Evolutionary conservation across 37 sponge, comb jelly and placozoan genomes (phyloP), one percentile per base, ranked within the genome.

Genomic region (Beroe forskalii): DNA sequence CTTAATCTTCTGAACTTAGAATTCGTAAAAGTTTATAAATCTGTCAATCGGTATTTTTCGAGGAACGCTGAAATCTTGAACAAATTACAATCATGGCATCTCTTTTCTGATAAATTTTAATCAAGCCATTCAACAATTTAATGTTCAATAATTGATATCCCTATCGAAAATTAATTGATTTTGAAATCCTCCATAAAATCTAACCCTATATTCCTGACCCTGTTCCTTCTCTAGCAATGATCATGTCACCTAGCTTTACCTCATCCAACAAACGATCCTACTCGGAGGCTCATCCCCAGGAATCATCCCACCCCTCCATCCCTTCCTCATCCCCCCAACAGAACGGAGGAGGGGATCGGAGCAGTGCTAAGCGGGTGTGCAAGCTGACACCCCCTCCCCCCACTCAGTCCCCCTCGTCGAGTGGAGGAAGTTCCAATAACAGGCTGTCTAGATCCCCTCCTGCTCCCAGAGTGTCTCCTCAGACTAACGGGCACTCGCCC

Each of bases 361-460:
- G 72, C 6, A 69, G 72, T 69, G 17, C 72, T 69, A 69, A 69
- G 32, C 1, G 72, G 32, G 72, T 69, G 33, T 69, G 72, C 72
- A 69, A 37, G 14, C 32, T 69, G 38, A 32, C 36, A 32, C 72
- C 72, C 32, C 72, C 72, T 0, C 19, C 36, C 6, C 6, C 55
- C 12, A 48, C 55, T 12, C 12, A 48, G 55, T 48, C 55, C 6
- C 55, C n/a, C n/a, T n/a, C n/a, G n/a, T n/a, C n/a, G n/a, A n/a
- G n/a, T n/a, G n/a, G n/a, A n/a, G n/a, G n/a, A n/a, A n/a, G n/a
- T n/a, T n/a, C n/a, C n/a, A n/a, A n/a, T n/a, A n/a, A n/a, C n/a
- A n/a, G 55, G 55, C 55, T 48, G 12, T 48, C 55, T 12, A 48
- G 55, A 48, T 48, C 55, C 12, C 55, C 55, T 6, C 55, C 55